Percentiles rank a stretch among this genome's conserved stretches.
Evolutionary conservation across 2,888 invertebrate genomes (phyloP).

Genomic region (Torymus texanus): DNA sequence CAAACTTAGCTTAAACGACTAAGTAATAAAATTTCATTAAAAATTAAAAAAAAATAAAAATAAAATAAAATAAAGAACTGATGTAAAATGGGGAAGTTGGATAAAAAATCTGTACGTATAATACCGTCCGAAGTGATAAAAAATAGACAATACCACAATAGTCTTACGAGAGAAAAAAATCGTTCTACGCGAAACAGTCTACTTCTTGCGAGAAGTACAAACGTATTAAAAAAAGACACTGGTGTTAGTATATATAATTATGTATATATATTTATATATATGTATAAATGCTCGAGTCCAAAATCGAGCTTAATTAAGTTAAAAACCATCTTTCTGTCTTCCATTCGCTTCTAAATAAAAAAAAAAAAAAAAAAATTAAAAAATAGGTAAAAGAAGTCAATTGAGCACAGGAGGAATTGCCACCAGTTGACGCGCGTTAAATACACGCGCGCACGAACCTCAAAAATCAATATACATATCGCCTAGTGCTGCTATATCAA

Average conservation of each 20-base stretch:
- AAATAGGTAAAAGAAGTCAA: constrained; percentile 44
- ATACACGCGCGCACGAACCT: constrained; percentile 48
- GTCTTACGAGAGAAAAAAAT: constrained; percentile 50
- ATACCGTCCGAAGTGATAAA: constrained; percentile 53
- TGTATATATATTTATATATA: constrained; percentile 19
- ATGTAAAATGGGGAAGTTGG: constrained; percentile 46
- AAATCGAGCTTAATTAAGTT: constrained; percentile 54
- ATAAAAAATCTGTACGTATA: constrained; percentile 53
- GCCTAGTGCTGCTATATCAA: constrained; percentile 55
- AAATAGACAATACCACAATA: constrained; percentile 56
- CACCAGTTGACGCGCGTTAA: constrained; percentile 53
- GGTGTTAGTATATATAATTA: constrained; percentile 51
- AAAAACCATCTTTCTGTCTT: constrained; percentile 45
- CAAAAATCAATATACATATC: constrained; percentile 58
- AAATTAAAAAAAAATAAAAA: constrained; percentile 42
- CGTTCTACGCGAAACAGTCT: constrained; percentile 51
- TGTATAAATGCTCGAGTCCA: constrained; percentile 38
- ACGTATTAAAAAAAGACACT: constrained; percentile 57
- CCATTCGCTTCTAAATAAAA: constrained; percentile 44
- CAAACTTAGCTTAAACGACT: constrained; percentile 55
- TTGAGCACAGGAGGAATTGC: constrained; percentile 57
- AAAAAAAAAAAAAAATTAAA: constrained; percentile 35
- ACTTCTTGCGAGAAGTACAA: constrained; percentile 54
- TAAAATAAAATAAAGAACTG: constrained; percentile 23
- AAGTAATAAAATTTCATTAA: constrained; percentile 56